Conservation (phyloP, 2,113 vertebrate genomes). For the Vicugna pacos region DNA sequence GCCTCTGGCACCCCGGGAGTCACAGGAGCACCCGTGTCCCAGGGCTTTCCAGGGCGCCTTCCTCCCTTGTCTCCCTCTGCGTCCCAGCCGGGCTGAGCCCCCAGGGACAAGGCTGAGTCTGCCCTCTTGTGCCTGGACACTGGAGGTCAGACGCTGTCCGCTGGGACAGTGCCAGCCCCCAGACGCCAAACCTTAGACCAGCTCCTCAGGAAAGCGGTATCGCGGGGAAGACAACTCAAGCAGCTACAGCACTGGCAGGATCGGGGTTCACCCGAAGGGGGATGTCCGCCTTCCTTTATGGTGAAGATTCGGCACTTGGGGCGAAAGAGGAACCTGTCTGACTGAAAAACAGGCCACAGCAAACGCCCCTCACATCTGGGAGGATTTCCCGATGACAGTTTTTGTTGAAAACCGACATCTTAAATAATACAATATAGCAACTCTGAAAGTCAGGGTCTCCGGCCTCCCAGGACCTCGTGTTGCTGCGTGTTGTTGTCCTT, state of each 20-base stretch:
- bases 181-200: not conserved
- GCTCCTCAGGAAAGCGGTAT: not conserved
- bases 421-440: not conserved
- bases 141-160: not conserved
- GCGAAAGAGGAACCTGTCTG: not conserved
- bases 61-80: not conserved
- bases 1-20: accelerated
- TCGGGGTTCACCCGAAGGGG: accelerated
- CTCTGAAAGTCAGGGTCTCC: not conserved
- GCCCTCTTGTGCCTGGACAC: not conserved
- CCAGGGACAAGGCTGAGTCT: accelerated
- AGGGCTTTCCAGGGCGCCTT: not conserved
- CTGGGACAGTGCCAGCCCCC: not conserved
- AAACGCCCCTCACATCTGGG: accelerated
- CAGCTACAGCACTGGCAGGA: not conserved
- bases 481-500: no score
- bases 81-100: not conserved
- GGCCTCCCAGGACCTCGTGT: not conserved
- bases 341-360: not conserved
- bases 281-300: no score
- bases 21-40: no score
- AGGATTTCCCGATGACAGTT: not conserved
- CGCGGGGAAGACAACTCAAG: not conserved
- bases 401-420: not conserved
- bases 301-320: no score